phyloP scores from a whole-genome alignment of 53 echinoderm and acorn worm genomes.

The Luidia sarsii region DNA sequence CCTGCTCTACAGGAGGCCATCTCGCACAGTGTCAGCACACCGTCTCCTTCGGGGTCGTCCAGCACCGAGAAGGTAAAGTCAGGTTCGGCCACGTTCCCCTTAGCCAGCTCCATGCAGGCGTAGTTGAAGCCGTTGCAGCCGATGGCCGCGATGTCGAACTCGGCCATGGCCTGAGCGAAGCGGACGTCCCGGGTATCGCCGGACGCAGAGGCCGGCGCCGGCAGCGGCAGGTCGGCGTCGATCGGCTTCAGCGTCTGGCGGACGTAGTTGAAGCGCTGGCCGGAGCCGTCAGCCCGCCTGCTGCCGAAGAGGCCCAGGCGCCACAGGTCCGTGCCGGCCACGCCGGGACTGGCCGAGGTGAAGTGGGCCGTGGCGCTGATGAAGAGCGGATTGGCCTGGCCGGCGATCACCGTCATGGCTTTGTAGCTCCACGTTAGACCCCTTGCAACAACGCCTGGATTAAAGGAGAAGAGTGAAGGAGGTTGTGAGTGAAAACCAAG shows the following conservation, averaged over 20 bases:
- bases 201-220: background rate
- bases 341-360: conserved; percentile 36
- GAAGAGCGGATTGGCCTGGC: conserved; percentile 70
- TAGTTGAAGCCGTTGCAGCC: conserved; percentile 80
- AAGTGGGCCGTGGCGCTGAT: conserved; percentile 71
- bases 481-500: background rate
- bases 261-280: conserved; percentile 75
- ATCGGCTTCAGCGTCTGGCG: conserved; percentile 67
- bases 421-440: conserved; percentile 73
- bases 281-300: conserved; percentile 56
- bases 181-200: conserved; percentile 27
- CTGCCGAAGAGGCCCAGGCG: conserved; percentile 80
- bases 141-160: conserved; percentile 88
- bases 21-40: conserved; percentile 66
- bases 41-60: conserved; percentile 36
- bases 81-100: conserved; percentile 64
- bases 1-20: conserved; percentile 69
- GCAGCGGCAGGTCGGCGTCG: conserved; percentile 56
- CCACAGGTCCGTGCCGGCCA: conserved; percentile 86
- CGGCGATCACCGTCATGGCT: conserved; percentile 77
- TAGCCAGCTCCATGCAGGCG: conserved; percentile 91
- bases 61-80: conserved; percentile 81
- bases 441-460: conserved; percentile 71
- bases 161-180: conserved; percentile 49
- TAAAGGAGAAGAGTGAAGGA: background rate